Evolutionary conservation across 2,797 vertebrate species (phyloP).

Genomic region (Phrynocephalus forsythii): DNA sequence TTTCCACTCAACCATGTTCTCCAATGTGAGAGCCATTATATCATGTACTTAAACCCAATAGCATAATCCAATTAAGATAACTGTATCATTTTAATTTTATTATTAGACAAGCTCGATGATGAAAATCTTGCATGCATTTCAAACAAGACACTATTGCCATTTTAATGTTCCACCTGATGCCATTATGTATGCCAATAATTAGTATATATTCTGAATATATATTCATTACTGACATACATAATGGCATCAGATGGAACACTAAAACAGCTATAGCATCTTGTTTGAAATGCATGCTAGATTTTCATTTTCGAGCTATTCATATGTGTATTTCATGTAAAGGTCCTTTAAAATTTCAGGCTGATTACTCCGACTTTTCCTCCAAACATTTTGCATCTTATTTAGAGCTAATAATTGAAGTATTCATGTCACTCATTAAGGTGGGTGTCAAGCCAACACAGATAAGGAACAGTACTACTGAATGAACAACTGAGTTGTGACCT

Average conservation of each 20-base stretch:
- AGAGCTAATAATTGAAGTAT: not conserved
- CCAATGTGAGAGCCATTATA: constrained; percentile 51
- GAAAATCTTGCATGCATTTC: constrained; percentile 45
- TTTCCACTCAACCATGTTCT: constrained; percentile 5
- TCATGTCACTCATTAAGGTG: not conserved
- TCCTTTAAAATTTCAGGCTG: constrained; percentile 13
- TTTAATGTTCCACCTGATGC: constrained; percentile 30
- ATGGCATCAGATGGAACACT: constrained; percentile 28
- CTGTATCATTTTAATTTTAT: constrained; percentile 38
- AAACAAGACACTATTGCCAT: constrained; percentile 3
- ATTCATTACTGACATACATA: constrained; percentile 32
- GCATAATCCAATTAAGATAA: constrained; percentile 51
- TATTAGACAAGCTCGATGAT: constrained; percentile 41
- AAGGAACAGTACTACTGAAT: not conserved
- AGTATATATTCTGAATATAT: not conserved
- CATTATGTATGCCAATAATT: constrained; percentile 29
- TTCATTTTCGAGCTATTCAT: constrained; percentile 23
- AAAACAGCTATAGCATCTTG: constrained; percentile 1
- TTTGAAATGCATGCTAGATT: constrained; percentile 44
- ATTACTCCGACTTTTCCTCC: not conserved
- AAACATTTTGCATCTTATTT: constrained; percentile 16
- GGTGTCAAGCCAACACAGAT: not conserved
- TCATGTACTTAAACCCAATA: constrained; percentile 46
- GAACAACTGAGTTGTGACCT: not conserved
- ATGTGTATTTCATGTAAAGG: not conserved